Conservation (phyloP, 1,140 invertebrate genomes). For the Papilio polytes region DNA sequence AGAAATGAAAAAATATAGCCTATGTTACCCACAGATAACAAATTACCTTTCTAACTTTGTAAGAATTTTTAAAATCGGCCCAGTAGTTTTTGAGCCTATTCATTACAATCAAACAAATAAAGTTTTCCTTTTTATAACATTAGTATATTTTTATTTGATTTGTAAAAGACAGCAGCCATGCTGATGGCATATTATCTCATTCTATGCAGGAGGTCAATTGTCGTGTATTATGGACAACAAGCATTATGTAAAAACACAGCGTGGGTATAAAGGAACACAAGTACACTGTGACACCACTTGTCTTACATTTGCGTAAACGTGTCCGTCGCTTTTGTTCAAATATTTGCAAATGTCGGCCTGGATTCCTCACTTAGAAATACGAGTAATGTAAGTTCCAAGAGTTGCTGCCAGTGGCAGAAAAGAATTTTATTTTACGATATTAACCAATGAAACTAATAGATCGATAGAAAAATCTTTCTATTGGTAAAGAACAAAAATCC, state of each 20-base stretch:
- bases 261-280: slow-evolving; percentile 15
- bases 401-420: not conserved
- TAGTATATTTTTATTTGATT: not conserved
- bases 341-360: slow-evolving; percentile 23
- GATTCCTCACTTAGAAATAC: not conserved
- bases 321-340: slow-evolving; percentile 13
- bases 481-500: too few relatives aligned
- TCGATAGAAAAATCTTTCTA: too few relatives aligned
- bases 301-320: slow-evolving; percentile 25
- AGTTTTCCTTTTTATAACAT: not conserved
- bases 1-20: too few relatives aligned
- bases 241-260: slow-evolving; percentile 8
- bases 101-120: too few relatives aligned
- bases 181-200: not conserved
- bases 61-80: too few relatives aligned
- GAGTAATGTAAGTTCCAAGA: not conserved
- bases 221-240: slow-evolving; percentile 20
- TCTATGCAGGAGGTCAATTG: slow-evolving; percentile 19
- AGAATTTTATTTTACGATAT: too few relatives aligned
- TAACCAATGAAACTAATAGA: too few relatives aligned
- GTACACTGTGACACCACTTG: not conserved
- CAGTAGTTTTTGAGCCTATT: too few relatives aligned
- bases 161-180: not conserved
- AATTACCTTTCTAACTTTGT: too few relatives aligned
- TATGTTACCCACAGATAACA: too few relatives aligned